Evolutionary conservation across 2,113 vertebrate genomes (phyloP).

Genomic region (Vireo altiloquus): DNA sequence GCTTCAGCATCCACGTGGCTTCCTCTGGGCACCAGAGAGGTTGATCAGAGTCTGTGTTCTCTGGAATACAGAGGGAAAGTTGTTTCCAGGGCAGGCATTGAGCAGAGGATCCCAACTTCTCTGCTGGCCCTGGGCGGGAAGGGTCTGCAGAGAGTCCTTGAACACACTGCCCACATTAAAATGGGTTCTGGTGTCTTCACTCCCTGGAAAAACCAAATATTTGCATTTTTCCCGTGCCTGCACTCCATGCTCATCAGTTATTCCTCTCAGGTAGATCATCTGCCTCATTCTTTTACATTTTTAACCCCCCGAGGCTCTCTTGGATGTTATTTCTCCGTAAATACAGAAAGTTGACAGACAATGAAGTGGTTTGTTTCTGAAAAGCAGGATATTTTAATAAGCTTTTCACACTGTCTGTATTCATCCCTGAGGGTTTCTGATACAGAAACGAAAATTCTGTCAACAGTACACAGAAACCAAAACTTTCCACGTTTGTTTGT

Average conservation of each 20-base stretch:
- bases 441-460: not conserved
- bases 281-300: not conserved
- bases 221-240: conserved; percentile 24
- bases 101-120: not conserved
- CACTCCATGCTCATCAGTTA: not conserved
- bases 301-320: not conserved
- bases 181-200: not conserved
- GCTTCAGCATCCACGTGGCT: not conserved
- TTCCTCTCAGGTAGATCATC: conserved; percentile 23
- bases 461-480: not conserved
- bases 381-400: not conserved
- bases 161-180: not conserved
- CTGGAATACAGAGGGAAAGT: not conserved
- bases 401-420: not conserved
- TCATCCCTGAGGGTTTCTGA: not conserved
- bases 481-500: not conserved
- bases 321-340: not conserved
- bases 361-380: conserved; percentile 9
- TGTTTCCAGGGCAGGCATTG: not conserved
- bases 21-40: not conserved
- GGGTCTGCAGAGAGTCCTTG: not conserved
- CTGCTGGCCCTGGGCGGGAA: not conserved
- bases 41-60: not conserved
- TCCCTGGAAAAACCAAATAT: conserved; percentile 23
- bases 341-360: conserved; percentile 1